Conservation (phyloP, 1,140 invertebrate genomes). For the Procambarus virginalis region DNA sequence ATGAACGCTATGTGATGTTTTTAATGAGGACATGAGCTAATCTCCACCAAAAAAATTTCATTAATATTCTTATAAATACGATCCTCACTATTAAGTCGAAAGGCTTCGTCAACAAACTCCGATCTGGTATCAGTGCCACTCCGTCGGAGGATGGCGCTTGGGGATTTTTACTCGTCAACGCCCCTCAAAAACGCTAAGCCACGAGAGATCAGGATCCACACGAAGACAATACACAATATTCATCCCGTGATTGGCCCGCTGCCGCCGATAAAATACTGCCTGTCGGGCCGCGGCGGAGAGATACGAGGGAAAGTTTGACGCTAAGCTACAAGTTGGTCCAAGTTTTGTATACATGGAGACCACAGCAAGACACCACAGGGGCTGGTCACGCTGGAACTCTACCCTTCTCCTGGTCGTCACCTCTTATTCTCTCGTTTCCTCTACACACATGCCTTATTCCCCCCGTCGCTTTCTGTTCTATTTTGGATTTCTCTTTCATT, state of each 20-base stretch:
- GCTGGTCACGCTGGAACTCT: not conserved
- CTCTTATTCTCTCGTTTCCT: not conserved
- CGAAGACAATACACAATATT: conserved; percentile 45
- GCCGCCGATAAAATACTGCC: conserved; percentile 14
- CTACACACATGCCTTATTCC: too few species aligned
- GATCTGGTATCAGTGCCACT: conserved; percentile 52
- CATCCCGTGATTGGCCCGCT: conserved; percentile 46
- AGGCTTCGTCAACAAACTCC: conserved; percentile 8
- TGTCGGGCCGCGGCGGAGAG: not conserved
- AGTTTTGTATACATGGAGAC: not conserved
- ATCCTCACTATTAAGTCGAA: not conserved
- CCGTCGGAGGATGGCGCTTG: conserved; percentile 42
- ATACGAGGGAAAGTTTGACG: not conserved
- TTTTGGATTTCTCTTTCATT: too few species aligned
- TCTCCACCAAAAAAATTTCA: not conserved
- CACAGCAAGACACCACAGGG: not conserved
- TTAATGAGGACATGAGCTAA: not conserved
- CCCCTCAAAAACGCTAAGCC: conserved; percentile 60
- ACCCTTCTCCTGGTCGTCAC: not conserved
- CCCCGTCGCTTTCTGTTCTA: not conserved
- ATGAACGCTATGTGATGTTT: not conserved
- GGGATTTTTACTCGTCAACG: conserved; percentile 35
- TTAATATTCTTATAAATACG: not conserved
- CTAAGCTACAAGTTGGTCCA: not conserved
- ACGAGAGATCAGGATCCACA: conserved; percentile 20